phyloP scores from a whole-genome alignment of 2,888 invertebrate genomes.

The Agrypnus murinus region DNA sequence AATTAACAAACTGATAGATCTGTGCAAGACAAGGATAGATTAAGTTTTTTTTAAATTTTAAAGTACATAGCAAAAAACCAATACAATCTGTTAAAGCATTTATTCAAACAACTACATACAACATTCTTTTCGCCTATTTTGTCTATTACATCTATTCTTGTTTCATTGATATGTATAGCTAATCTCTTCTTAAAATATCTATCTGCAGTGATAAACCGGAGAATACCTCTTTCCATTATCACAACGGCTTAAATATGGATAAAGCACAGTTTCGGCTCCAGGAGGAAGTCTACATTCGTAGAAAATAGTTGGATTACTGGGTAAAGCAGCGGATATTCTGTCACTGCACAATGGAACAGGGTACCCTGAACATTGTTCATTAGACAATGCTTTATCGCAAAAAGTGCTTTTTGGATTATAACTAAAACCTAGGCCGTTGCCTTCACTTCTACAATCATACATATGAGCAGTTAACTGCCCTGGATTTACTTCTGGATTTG shows the following conservation, averaged over 20 bases:
- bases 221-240: background rate
- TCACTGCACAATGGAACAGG: conserved; percentile 10
- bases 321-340: conserved; percentile 12
- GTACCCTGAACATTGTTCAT: background rate
- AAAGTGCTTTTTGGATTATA: background rate
- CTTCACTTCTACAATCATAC: too few relatives aligned
- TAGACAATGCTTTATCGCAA: background rate
- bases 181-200: too few relatives aligned
- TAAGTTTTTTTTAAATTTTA: too few relatives aligned
- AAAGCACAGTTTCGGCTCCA: background rate
- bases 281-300: background rate
- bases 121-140: too few relatives aligned
- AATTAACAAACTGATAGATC: too few relatives aligned
- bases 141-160: too few relatives aligned
- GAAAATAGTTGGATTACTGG: conserved; percentile 28
- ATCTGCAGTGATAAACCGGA: too few relatives aligned
- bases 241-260: background rate
- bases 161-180: too few relatives aligned
- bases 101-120: too few relatives aligned
- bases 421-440: background rate
- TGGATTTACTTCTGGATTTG: background rate
- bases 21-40: too few relatives aligned
- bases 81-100: too few relatives aligned
- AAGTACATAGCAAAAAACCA: too few relatives aligned
- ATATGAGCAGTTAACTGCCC: background rate